Conservation (phyloP, 2,797 vertebrate species). For the Sciurus carolinensis region DNA sequence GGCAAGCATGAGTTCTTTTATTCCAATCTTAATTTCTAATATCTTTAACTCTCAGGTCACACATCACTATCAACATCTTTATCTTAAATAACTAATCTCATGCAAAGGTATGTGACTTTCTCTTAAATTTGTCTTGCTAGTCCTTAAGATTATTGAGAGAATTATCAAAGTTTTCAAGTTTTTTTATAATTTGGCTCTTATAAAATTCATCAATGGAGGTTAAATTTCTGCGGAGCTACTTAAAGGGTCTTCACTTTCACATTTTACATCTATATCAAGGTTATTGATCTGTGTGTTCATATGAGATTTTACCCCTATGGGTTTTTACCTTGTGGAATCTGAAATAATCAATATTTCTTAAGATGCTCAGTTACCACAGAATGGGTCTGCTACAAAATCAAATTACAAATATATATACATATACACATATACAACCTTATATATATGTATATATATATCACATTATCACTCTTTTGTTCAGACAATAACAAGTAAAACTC, state of each 20-base stretch:
- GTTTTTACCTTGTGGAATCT: not conserved
- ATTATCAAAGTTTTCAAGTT: not conserved
- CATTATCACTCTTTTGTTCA: not conserved
- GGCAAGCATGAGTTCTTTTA: not conserved
- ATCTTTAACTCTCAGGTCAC: too few relatives aligned
- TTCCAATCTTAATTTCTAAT: too few relatives aligned
- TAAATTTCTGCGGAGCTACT: not conserved
- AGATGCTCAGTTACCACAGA: not conserved
- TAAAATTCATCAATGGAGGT: not conserved
- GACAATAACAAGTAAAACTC: not conserved
- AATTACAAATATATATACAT: too few relatives aligned
- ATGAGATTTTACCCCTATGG: not conserved
- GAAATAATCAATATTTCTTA: not conserved
- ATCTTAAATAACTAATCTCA: not conserved
- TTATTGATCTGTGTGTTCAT: slow-evolving; percentile 31
- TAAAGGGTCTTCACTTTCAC: not conserved
- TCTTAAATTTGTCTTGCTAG: not conserved
- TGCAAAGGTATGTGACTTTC: not conserved
- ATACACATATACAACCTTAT: not conserved
- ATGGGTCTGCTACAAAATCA: not conserved
- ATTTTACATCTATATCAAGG: not conserved
- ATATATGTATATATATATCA: not conserved
- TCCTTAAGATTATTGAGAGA: not conserved
- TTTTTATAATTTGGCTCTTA: not conserved
- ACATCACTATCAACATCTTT: not conserved